Conservation (phyloP, 2,113 vertebrate species). For the Xenopus tropicalis region UCB_Xtro_10.0 CM004444.2:110948501-110949000, state of each 20-base stretch:
- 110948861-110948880: slow-evolving; percentile 72
- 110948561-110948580: slow-evolving; percentile 39
- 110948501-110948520: too few relatives aligned
- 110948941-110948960: slow-evolving; percentile 86
- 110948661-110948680: slow-evolving; percentile 49
- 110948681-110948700: slow-evolving; percentile 58
- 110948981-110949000: slow-evolving; percentile 90
- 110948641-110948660: slow-evolving; percentile 49
- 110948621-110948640: slow-evolving; percentile 54
- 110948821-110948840: slow-evolving; percentile 74
- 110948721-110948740: slow-evolving; percentile 63
- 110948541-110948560: slow-evolving; percentile 28
- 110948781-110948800: slow-evolving; percentile 73
- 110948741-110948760: slow-evolving; percentile 56
- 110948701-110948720: slow-evolving; percentile 59
- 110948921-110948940: slow-evolving; percentile 82
- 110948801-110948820: slow-evolving; percentile 74
- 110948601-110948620: slow-evolving; percentile 49
- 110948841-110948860: slow-evolving; percentile 69
- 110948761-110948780: slow-evolving; percentile 63
- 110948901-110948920: slow-evolving; percentile 69
- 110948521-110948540: too few relatives aligned
- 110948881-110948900: slow-evolving; percentile 59
- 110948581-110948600: slow-evolving; percentile 28
- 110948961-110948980: slow-evolving; percentile 94